These are phyloP conservation scores for Anaspis maculata DNA, from an alignment of 2,888 invertebrate species.

Conservation along the genomic window DNA sequence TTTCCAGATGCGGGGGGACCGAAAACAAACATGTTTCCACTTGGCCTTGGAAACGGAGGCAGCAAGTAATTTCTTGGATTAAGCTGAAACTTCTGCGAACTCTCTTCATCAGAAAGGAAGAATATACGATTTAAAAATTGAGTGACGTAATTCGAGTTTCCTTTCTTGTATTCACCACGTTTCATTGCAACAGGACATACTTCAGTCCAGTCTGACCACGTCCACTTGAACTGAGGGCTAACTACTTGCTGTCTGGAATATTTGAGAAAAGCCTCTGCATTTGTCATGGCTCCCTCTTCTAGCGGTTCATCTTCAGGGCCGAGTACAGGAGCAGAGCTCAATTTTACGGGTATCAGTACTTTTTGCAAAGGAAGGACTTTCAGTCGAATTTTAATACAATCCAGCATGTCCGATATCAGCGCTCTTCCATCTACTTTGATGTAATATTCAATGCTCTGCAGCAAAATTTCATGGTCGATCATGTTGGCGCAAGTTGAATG, in stretches of 20 bases:
- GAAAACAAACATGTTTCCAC: slow-evolving; percentile 51
- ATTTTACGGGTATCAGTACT: slow-evolving; percentile 33
- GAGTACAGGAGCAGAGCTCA: slow-evolving; percentile 14
- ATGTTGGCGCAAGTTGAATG: slow-evolving; percentile 40
- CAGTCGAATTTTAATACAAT: slow-evolving; percentile 44
- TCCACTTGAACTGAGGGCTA: slow-evolving; percentile 39
- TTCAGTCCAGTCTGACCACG: slow-evolving; percentile 50
- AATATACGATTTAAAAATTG: slow-evolving; percentile 55
- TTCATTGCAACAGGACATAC: slow-evolving; percentile 56
- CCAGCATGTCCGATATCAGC: slow-evolving; percentile 44
- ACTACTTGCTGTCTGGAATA: slow-evolving; percentile 29
- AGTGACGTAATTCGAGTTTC: slow-evolving; percentile 49
- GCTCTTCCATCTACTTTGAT: slow-evolving; percentile 53
- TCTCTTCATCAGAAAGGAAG: slow-evolving; percentile 47
- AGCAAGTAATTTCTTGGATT: slow-evolving; percentile 56
- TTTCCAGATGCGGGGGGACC: slow-evolving; percentile 56
- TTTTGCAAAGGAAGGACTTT: slow-evolving; percentile 33
- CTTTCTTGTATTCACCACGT: slow-evolving; percentile 45
- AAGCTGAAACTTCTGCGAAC: slow-evolving; percentile 47
- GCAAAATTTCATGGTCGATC: slow-evolving; percentile 46
- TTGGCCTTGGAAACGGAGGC: slow-evolving; percentile 49
- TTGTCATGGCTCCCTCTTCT: slow-evolving; percentile 22
- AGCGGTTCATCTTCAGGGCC: slow-evolving; percentile 8
- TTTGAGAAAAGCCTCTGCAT: slow-evolving; percentile 33
- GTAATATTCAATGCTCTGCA: slow-evolving; percentile 47